Evolutionary conservation across 2,113 vertebrate species (phyloP).

Genomic region (Chloebia gouldiae): DNA sequence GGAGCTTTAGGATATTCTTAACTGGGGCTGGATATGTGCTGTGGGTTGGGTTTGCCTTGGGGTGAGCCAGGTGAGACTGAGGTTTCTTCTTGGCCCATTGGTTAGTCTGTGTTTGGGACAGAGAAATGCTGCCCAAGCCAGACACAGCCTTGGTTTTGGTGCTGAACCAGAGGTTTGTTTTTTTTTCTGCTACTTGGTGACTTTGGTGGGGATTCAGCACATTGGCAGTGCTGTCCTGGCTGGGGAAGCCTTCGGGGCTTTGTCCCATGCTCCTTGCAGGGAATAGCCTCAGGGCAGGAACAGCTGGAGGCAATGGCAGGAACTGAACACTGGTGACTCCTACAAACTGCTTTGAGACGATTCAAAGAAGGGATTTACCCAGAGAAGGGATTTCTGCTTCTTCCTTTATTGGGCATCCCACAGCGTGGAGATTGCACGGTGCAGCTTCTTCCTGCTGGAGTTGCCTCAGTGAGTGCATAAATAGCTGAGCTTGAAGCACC

Average conservation of each 20-base stretch:
- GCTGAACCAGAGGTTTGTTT: background rate
- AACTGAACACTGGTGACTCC: background rate
- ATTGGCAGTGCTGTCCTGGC: background rate
- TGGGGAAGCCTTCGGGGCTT: background rate
- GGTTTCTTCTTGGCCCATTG: fast-evolving
- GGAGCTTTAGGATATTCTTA: background rate
- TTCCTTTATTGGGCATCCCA: background rate
- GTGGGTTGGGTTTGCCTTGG: background rate
- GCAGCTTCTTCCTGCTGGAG: background rate
- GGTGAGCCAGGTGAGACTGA: background rate
- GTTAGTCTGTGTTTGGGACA: background rate
- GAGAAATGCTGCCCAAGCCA: background rate
- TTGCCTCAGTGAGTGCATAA: background rate
- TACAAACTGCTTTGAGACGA: background rate
- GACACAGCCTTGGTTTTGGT: background rate
- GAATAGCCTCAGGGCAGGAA: background rate
- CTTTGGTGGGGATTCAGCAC: background rate
- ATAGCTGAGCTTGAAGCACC: background rate
- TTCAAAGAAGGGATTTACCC: background rate
- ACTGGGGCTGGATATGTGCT: background rate
- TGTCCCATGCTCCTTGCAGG: background rate
- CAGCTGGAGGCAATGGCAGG: background rate
- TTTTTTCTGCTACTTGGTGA: fast-evolving
- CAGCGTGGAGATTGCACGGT: background rate
- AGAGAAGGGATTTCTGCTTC: background rate